A percentile compares a stretch with the other conserved stretches of the same genome.
These are phyloP conservation scores for Tetanocera ferruginea DNA, from an alignment of 2,888 invertebrate genomes.

Conservation along the genomic window DNA sequence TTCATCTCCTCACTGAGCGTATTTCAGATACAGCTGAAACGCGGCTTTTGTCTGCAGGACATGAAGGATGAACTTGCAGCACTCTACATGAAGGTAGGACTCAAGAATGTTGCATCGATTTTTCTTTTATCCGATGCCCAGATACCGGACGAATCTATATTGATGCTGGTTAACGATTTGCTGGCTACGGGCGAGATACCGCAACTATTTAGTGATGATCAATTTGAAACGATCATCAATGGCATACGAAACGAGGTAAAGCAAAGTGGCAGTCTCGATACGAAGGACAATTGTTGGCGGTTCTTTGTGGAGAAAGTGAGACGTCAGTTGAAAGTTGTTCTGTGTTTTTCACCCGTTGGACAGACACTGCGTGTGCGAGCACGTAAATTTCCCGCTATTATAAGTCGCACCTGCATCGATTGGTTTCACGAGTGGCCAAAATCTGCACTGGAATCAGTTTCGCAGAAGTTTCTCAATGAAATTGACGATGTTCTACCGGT, in stretches of 20 bases:
- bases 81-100: constrained; percentile 88
- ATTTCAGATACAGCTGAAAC: constrained; percentile 90
- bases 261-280: constrained; percentile 85
- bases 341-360: constrained; percentile 98
- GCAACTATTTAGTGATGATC: constrained; percentile 91
- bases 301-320: constrained; percentile 93
- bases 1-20: constrained; percentile 93
- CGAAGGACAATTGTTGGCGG: constrained; percentile 94
- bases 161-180: constrained; percentile 93
- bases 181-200: constrained; percentile 95
- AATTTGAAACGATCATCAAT: constrained; percentile 87
- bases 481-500: constrained; percentile 82
- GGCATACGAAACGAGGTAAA: constrained; percentile 86
- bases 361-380: constrained; percentile 87
- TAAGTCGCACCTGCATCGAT: constrained; percentile 93
- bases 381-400: constrained; percentile 93
- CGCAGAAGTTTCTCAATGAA: constrained; percentile 84
- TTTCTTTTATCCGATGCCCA: constrained; percentile 97
- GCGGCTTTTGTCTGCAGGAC: constrained; percentile 87
- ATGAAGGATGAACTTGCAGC: constrained; percentile 81
- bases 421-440: constrained; percentile 99
- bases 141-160: constrained; percentile 89
- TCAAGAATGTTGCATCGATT: constrained; percentile 88
- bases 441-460: constrained; percentile 91
- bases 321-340: constrained; percentile 81